Conservation (phyloP, 2,113 vertebrate species). For the Thamnaconus septentrionalis region DNA sequence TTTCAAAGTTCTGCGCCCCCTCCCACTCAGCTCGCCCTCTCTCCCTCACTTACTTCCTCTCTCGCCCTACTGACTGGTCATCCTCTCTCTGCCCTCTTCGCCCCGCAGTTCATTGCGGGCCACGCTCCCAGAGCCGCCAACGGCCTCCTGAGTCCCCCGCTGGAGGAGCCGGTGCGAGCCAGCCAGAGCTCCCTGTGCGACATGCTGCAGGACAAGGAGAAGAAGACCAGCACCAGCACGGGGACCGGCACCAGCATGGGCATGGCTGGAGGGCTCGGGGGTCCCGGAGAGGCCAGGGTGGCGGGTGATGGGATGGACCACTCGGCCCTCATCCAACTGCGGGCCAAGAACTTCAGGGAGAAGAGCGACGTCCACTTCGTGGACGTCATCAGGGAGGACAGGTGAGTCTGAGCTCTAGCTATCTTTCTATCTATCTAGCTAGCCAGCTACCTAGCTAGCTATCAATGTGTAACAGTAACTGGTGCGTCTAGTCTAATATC, state of each 20-base stretch:
- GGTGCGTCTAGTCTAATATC: too few species aligned
- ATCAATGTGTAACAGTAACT: too few species aligned
- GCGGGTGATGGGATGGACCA: constrained; percentile 84
- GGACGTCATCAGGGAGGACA: constrained; percentile 96
- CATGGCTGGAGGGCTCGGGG: constrained; percentile 68
- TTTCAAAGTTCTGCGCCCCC: neutral
- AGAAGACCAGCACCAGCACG: constrained; percentile 68
- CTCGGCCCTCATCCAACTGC: constrained; percentile 89
- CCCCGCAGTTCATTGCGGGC: constrained; percentile 62
- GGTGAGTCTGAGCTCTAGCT: constrained; percentile 73
- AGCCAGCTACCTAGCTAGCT: neutral
- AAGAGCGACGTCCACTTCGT: constrained; percentile 97
- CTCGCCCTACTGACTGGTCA: neutral
- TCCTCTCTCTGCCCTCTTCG: constrained; percentile 10
- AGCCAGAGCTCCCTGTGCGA: constrained; percentile 93
- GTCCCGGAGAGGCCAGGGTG: constrained; percentile 62
- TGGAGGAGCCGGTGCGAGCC: constrained; percentile 80
- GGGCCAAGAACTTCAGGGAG: constrained; percentile 91
- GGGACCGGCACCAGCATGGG: constrained; percentile 70
- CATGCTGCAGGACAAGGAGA: constrained; percentile 90
- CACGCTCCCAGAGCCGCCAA: constrained; percentile 83
- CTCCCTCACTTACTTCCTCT: neutral
- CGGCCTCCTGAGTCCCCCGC: constrained; percentile 87
- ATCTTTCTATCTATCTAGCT: neutral
- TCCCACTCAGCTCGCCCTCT: neutral